Base-by-base conservation (phyloP, 35 echinoderm and acorn worm genomes). In the Hemicentrotus pulcherrimus region DNA sequence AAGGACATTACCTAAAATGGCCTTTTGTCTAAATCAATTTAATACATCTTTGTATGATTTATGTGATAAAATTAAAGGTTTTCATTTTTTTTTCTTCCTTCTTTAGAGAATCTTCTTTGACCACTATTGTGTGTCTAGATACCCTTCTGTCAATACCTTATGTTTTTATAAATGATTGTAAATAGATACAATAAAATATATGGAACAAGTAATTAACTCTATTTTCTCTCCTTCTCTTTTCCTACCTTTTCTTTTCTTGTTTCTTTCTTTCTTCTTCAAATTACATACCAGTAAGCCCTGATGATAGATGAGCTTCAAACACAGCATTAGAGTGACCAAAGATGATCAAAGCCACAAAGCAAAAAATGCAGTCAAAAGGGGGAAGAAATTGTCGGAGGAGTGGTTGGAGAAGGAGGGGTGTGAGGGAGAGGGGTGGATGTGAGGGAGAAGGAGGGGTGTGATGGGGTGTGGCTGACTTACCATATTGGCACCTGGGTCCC, bases 401-500 rank as follows among this genome's bases (percentile, higher is more conserved):
- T 6, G 48, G 5, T 58, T 58, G 9, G 9, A 58, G 9, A 58
- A 3, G 35, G 3, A 41, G 0, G 35, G 35, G 35, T 41, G 50
- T 58, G 50, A 14, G 9, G 11, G 9, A 59, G 52, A 59, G 12
- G 86, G n/a, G 19, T 9, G 19, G 9, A 28, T 28, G 9, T 13
- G n/a, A 35, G 86, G 24, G 32, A 31, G n/a, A 4, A 8, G 30
- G 15, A 58, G n/a, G 48, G 46, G 3, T 33, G 47, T 31, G 86
- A 87, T 31, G 12, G 30, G n/a, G 45, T 55, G 11, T 0, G 48
- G 31, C 9, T 48, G 30, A 97, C 96, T 99, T 97, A 99, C 98
- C 98, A 94, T 99, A 99, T 94, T 99, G 98, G 89, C 98, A 99
- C 92, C 98, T 86, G 46, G 98, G 97, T 94, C 98, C 98, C 94